These are phyloP conservation scores for Phyllotis vaccarum DNA, from an alignment of 2,797 vertebrate species.

Conservation along the genomic window DNA sequence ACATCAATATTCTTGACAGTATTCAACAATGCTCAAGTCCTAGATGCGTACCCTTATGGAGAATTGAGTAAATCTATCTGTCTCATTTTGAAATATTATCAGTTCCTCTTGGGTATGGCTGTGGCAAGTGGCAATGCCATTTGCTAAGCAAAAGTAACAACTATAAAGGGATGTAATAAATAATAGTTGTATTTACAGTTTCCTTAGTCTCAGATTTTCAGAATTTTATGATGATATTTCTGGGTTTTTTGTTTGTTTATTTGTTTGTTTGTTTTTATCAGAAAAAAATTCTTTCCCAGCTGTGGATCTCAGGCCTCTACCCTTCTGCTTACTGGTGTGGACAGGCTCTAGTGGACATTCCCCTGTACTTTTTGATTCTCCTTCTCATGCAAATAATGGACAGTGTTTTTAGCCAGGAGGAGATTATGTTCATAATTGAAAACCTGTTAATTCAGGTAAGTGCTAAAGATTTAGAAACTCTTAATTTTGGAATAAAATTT, in stretches of 20 bases:
- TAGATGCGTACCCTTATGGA: background rate
- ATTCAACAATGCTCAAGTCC: background rate
- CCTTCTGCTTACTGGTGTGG: conserved; percentile 95
- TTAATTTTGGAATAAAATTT: background rate
- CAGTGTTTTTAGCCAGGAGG: conserved; percentile 38
- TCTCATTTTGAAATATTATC: background rate
- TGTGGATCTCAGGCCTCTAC: conserved; percentile 91
- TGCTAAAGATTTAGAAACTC: background rate
- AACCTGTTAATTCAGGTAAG: conserved; percentile 71
- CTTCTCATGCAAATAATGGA: conserved; percentile 75
- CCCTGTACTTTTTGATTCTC: conserved; percentile 87
- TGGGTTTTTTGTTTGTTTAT: background rate
- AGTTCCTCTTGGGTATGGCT: background rate
- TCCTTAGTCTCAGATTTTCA: background rate
- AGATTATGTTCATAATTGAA: conserved; percentile 51
- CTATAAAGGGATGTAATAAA: background rate
- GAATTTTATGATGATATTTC: background rate
- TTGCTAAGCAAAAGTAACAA: background rate
- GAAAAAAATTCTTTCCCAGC: conserved; percentile 91
- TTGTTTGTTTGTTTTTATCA: conserved; percentile 74
- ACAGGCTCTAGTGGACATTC: conserved; percentile 91
- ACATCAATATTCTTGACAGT: background rate
- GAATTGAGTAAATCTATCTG: background rate
- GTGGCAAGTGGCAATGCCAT: background rate
- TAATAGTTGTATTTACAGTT: background rate